Conservation (phyloP, 2,113 vertebrate genomes). For the Osmerus eperlanus region DNA sequence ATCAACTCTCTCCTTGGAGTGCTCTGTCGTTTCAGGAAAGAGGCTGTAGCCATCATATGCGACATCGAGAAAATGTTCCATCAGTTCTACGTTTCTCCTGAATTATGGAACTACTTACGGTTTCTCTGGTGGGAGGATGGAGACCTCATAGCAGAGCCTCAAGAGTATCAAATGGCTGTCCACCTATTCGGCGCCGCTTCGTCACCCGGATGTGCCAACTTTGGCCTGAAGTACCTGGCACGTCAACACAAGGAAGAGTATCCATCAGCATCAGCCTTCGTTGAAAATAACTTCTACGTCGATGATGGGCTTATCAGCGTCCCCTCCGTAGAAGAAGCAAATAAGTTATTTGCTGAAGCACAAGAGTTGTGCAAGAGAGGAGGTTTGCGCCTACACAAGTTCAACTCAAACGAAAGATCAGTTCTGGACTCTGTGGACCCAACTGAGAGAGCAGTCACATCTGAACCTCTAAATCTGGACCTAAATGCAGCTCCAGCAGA, state of each 20-base stretch:
- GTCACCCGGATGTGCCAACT: conserved; percentile 31
- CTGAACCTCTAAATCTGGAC: neutral
- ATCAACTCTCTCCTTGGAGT: conserved; percentile 20
- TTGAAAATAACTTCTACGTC: conserved; percentile 17
- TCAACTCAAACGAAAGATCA: conserved; percentile 10
- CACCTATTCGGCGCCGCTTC: conserved; percentile 29
- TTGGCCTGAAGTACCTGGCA: conserved; percentile 25
- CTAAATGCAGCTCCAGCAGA: too few relatives aligned
- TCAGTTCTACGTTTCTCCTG: conserved; percentile 16
- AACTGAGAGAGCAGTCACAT: conserved; percentile 11
- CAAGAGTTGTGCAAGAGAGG: conserved; percentile 1
- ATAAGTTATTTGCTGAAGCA: neutral
- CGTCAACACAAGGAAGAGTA: conserved; percentile 8
- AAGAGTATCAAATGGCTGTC: conserved; percentile 25
- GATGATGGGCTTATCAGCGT: conserved; percentile 15
- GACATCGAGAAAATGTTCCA: neutral
- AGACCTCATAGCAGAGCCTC: conserved; percentile 3
- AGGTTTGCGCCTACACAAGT: conserved; percentile 23
- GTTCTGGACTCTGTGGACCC: conserved; percentile 5
- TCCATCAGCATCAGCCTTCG: conserved; percentile 11
- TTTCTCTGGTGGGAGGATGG: conserved; percentile 31
- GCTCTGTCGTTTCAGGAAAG: conserved; percentile 15
- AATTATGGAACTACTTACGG: conserved; percentile 6
- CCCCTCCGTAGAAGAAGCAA: conserved; percentile 8
- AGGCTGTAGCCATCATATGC: conserved; percentile 18